Percentiles rank a stretch among this genome's conserved stretches.
phyloP scores from a whole-genome alignment of 2,888 invertebrate genomes.

The Ornithoptera priamus region DNA sequence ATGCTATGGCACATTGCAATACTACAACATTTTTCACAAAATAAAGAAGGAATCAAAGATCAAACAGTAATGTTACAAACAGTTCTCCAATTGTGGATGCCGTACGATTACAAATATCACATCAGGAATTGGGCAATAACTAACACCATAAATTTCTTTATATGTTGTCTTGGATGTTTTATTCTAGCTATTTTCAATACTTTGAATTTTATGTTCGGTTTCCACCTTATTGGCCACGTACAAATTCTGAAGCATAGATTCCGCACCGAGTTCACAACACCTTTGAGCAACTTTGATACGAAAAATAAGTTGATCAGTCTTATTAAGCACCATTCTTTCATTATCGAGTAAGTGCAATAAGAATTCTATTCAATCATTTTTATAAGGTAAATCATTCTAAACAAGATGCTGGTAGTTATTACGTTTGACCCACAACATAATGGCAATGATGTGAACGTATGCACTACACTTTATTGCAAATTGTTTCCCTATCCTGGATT shows the following conservation, averaged over 20 bases:
- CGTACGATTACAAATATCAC: conserved; percentile 46
- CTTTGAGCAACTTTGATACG: conserved; percentile 34
- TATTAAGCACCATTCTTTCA: conserved; percentile 43
- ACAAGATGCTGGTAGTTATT: too few species aligned
- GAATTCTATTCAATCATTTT: too few species aligned
- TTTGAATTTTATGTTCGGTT: conserved; percentile 41
- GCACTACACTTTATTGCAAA: too few species aligned
- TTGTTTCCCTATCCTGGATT: too few species aligned
- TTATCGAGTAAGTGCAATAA: conserved; percentile 38
- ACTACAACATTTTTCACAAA: conserved; percentile 36
- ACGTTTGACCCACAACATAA: too few species aligned
- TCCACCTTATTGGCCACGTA: conserved; percentile 47
- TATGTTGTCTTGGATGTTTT: conserved; percentile 31
- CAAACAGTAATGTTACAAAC: conserved; percentile 42
- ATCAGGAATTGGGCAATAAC: conserved; percentile 40
- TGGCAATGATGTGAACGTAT: too few species aligned
- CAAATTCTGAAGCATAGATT: conserved; percentile 43
- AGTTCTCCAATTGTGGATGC: conserved; percentile 43
- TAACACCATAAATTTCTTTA: conserved; percentile 36
- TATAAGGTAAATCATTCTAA: too few species aligned
- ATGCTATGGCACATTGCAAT: conserved; percentile 38
- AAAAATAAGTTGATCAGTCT: conserved; percentile 39
- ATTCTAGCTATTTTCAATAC: conserved; percentile 40
- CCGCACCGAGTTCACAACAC: conserved; percentile 31
- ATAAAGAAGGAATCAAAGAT: conserved; percentile 40